phyloP scores from a whole-genome alignment of 2,113 vertebrate genomes.

The Oxygymnocypris stewartii region DNA sequence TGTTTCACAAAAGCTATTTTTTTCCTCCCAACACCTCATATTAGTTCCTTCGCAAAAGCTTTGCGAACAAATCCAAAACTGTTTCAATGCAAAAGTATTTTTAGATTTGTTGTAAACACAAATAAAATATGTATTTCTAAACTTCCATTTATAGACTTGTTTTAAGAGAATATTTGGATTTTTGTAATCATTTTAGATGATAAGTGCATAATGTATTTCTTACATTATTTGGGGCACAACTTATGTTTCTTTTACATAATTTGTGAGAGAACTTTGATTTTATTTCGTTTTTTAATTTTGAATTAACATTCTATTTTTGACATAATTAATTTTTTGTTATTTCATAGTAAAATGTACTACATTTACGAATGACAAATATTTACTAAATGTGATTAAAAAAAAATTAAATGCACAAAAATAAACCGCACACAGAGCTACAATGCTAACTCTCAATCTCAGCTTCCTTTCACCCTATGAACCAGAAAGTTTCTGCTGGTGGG shows the following conservation, averaged over 20 bases:
- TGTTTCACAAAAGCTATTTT: too few species aligned
- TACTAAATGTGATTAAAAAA: too few species aligned
- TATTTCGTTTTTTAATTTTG: too few species aligned
- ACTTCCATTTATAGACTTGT: not conserved
- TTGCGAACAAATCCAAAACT: too few species aligned
- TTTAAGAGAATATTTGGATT: not conserved
- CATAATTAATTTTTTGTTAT: too few species aligned
- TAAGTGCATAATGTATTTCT: not conserved
- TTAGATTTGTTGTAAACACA: too few species aligned
- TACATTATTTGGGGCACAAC: not conserved
- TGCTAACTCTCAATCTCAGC: not conserved
- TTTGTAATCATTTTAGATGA: not conserved
- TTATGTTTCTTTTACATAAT: not conserved
- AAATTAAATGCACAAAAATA: not conserved
- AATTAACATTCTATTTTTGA: too few species aligned
- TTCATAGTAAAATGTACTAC: not conserved
- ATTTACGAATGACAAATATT: not conserved
- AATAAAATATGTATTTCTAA: too few species aligned
- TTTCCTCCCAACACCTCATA: too few species aligned
- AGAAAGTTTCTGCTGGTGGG: not conserved
- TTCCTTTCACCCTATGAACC: constrained; percentile 6
- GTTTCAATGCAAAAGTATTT: too few species aligned
- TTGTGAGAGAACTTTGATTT: not conserved
- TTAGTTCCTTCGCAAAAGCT: too few species aligned
- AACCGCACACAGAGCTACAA: not conserved